Evolutionary conservation across 2,888 invertebrate species (phyloP), one percentile per base, ranked within the genome.

Genomic region (Girardia tigrina): DNA sequence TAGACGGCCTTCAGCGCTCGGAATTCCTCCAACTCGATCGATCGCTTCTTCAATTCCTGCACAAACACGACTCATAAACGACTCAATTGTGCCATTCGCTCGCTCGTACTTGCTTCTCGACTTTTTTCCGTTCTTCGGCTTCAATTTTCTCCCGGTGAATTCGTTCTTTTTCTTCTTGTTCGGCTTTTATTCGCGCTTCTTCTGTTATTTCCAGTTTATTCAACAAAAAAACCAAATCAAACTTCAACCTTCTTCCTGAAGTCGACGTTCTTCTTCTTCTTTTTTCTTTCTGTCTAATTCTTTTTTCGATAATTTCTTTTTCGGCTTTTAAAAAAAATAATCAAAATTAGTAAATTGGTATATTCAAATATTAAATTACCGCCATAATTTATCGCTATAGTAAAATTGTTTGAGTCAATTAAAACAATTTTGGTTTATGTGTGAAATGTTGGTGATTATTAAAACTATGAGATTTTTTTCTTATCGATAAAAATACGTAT

Each of bases 211-310:
- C 8, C 8, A 12, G 8, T 12, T 36, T 36, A 36, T 16, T 36
- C 8, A 36, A n/a, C n/a, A n/a, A 36, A 36, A 36, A 36, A 12
- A 36, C 8, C 16, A 36, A 12, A 12, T 12, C 8, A 36, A 12
- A 36, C 16, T 36, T 36, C 8, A 73, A 82, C 82, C 82, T 80
- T 82, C 82, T 79, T 82, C 82, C 72, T 79, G 75, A 29, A 80
- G 79, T 77, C 79, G 82, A 28, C 80, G 78, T 72, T 81, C 81
- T 28, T 80, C 82, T 76, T 82, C 82, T 74, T 82, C 82, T 77
- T 75, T 29, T 75, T 82, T 81, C 36, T 81, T 72, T 74, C 80
- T 81, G 42, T 82, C 82, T 78, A 82, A 82, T 77, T 82, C 82
- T 36, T 81, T 82, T 77, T 82, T 82, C 28, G 80, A 79, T 70